Evolutionary conservation across 2,113 vertebrate genomes (phyloP), one percentile per base, ranked within the genome.

Genomic region (Globicephala melas): DNA sequence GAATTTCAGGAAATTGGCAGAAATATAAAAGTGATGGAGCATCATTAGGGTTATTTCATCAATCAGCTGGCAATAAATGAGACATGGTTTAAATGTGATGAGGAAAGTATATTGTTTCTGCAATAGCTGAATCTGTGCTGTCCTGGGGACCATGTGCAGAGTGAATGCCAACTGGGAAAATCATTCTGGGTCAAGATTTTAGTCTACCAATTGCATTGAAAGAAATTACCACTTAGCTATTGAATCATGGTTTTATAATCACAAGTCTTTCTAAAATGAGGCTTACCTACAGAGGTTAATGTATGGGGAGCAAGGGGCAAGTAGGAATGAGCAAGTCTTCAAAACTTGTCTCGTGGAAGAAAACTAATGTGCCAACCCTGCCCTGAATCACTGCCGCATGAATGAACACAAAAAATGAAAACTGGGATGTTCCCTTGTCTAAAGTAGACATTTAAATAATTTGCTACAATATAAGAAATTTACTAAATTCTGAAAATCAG

Each of bases 21-120:
- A 83, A 77, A 79, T 82, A 83, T 73, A 92, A 95, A 92, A 92
- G 26, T 87, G 67, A 94, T 60, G 7, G 76, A 38, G 20, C 62
- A 88, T 82, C 68, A 65, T 70, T 60, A 71, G 21, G 13, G n/a
- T 63, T 25, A 68, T 74, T 63, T 91, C 25, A 95, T 95, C 36
- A 76, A 58, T 89, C 85, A 93, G 7, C 17, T 26, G 17, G 71
- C 53, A 71, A 47, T 79, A 95, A 84, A 38, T 3, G 13, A 73
- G 33, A 89, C 25, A 12, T 5, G 7, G 55, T 38, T 63, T 77
- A 33, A 26, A 7, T 81, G 60, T 85, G 60, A 62, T 0, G 1
- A 85, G 70, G n/a, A 41, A 76, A 85, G 71, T 21, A 26, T 73
- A 81, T 7, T 73, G 41, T 96, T 53, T 71, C 81, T 44, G 26